These are phyloP conservation scores for Furcula furcula DNA, from an alignment of 2,888 invertebrate species.

Conservation along the genomic window DNA sequence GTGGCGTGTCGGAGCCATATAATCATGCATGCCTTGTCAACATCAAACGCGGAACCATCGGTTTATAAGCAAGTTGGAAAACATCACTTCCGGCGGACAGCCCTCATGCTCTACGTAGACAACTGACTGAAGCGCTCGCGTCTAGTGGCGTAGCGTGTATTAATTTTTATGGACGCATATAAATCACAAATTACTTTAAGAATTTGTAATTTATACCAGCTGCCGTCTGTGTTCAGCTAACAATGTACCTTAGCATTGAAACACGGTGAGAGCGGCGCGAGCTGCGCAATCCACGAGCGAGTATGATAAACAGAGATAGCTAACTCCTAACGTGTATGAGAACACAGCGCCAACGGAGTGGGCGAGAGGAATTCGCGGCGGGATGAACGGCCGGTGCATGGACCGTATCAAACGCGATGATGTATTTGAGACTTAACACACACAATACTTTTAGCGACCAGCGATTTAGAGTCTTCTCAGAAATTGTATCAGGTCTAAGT, in stretches of 20 bases:
- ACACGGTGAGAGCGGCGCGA: no score
- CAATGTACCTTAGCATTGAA: neutral
- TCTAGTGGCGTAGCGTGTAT: slow-evolving; percentile 9
- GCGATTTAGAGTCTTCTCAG: no score
- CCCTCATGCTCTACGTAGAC: slow-evolving; percentile 27
- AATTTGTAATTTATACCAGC: slow-evolving; percentile 1
- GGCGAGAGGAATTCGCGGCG: no score
- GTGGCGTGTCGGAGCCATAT: slow-evolving; percentile 8
- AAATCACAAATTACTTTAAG: slow-evolving; percentile 1
- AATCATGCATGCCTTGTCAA: slow-evolving; percentile 37
- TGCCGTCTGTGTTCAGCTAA: neutral
- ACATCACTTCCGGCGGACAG: slow-evolving; percentile 30
- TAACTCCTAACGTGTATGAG: no score
- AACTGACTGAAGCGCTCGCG: slow-evolving; percentile 23
- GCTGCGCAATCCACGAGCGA: no score
- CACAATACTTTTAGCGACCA: no score
- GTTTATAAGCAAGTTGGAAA: slow-evolving; percentile 34
- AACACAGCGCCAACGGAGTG: no score
- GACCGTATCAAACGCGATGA: no score
- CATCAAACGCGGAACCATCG: slow-evolving; percentile 39
- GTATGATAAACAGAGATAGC: no score
- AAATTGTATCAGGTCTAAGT: no score
- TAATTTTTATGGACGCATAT: slow-evolving; percentile 10
- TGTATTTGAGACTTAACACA: no score
- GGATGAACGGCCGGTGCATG: no score